Base-by-base conservation (phyloP, 2,797 vertebrate genomes). In the Rostrhamus sociabilis region DNA sequence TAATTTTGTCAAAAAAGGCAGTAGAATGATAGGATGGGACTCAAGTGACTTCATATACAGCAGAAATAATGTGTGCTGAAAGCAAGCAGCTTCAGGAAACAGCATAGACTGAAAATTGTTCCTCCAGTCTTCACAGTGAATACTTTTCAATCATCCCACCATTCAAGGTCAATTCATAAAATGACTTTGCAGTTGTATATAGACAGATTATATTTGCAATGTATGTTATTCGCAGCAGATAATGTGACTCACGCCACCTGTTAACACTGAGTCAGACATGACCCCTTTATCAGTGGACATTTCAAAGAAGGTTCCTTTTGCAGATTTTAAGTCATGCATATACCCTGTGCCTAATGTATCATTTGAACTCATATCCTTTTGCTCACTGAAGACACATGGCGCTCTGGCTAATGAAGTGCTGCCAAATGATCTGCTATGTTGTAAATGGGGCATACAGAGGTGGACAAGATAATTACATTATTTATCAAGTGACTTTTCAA, bases 381-480 rank as follows among this genome's bases (percentile, higher is more conserved):
- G 21, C 69, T 94, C n/a, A 59, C 31, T 82, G 64, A 90, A 91
- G 69, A 72, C 36, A n/a, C 16, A 12, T 18, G 42, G 22, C 36
- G 47, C 26, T 95, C 79, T 94, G 73, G 73, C 31, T 94, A 90
- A 93, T 79, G 36, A 93, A 81, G 50, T 52, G 55, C 50, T 93
- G 87, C n/a, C 79, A 90, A 58, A 59, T 42, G 25, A 94, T 80
- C 48, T 91, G 48, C 62, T 87, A 3, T 50, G 19, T 55, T 90
- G 75, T 32, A 90, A 93, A 72, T 59, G 43, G 50, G 31, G 27
- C 55, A 84, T 69, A 84, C 42, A 93, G 88, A 69, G 47, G 59
- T 95, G 79, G 76, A 91, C 69, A 94, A 81, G 87, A 81, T 86
- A 94, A 94, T 94, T 50, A 56, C 58, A 66, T 87, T 74, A 87